These are phyloP conservation scores for Palaemon carinicauda DNA, from an alignment of 1,140 invertebrate species.

Conservation along the genomic window DNA sequence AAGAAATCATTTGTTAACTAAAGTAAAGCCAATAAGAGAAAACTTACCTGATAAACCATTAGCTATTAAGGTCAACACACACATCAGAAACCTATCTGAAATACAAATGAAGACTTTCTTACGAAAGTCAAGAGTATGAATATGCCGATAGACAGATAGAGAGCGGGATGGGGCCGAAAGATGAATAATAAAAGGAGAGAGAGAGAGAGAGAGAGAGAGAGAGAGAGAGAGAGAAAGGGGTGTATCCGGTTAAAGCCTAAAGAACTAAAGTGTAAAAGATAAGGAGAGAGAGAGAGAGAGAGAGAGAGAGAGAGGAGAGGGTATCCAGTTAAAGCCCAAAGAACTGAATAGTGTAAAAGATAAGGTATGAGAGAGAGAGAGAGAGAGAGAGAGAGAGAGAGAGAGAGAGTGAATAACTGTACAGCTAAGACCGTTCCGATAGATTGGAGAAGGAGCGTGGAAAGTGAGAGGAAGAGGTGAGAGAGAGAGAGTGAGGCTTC, in stretches of 20 bases:
- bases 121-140: neutral
- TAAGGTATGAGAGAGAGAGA: neutral
- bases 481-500: neutral
- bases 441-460: neutral
- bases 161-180: neutral
- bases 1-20: neutral
- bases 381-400: constrained; percentile 2
- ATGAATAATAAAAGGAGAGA: no score
- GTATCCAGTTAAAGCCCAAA: no score
- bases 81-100: neutral
- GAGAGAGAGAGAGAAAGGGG: neutral
- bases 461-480: neutral
- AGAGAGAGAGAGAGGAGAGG: neutral
- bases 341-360: neutral
- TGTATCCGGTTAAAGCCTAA: neutral
- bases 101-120: neutral
- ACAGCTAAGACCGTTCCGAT: neutral
- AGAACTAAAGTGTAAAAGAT: neutral
- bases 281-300: no score
- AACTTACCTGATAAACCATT: no score
- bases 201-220: neutral
- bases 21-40: neutral
- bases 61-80: neutral
- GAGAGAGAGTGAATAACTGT: neutral
- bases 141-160: neutral